Evolutionary conservation across 2,888 invertebrate species (phyloP).

Genomic region (Trachelus tabidus): DNA sequence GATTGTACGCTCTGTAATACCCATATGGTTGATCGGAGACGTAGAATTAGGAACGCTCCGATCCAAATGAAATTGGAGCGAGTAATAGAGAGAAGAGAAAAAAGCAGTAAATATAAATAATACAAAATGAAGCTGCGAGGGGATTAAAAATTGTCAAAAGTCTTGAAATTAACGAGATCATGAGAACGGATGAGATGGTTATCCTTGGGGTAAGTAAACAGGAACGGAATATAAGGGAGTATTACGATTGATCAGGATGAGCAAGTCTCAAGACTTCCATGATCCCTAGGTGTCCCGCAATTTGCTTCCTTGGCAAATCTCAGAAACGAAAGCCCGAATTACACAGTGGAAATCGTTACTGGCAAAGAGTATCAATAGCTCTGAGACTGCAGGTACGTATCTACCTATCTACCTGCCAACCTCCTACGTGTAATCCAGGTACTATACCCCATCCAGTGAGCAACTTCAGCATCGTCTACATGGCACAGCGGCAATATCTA

Average conservation of each 20-base stretch:
- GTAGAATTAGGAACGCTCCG: neutral
- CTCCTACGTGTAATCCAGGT: neutral
- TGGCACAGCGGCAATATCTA: neutral
- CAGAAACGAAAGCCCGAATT: conserved; percentile 28
- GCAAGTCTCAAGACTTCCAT: neutral
- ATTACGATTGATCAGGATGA: neutral
- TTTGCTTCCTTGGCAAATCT: conserved; percentile 38
- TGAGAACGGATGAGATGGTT: neutral
- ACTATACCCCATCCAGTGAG: neutral
- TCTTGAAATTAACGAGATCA: neutral
- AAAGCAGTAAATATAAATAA: neutral
- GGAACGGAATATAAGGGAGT: neutral
- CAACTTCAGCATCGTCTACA: neutral
- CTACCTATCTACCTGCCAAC: neutral
- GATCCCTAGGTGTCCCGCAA: conserved; percentile 41
- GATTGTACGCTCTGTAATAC: neutral
- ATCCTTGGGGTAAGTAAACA: neutral
- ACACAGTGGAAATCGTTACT: neutral
- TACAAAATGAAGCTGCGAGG: neutral
- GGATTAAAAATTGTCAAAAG: neutral
- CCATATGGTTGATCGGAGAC: neutral
- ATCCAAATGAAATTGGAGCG: neutral
- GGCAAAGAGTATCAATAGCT: conserved; percentile 1
- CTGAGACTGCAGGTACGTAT: neutral
- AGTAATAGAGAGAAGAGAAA: neutral